Evolutionary conservation across 1,140 invertebrate species (phyloP).

Genomic region (Drosophila mayri): DNA sequence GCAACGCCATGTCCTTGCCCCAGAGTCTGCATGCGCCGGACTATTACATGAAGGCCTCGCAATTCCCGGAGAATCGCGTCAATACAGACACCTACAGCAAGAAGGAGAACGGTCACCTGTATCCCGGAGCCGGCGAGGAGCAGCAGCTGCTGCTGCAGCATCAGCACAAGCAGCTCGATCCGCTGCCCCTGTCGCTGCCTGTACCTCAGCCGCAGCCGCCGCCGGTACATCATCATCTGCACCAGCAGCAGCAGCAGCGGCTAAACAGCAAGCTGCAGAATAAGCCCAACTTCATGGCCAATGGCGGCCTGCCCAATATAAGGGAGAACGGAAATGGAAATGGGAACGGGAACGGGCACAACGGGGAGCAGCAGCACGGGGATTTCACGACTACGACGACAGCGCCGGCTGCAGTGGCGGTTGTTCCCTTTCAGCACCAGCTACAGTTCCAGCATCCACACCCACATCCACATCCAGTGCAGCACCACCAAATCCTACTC

Average conservation of each 20-base stretch:
- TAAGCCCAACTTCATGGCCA: constrained; percentile 73
- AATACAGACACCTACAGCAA: constrained; percentile 80
- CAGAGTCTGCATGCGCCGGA: constrained; percentile 70
- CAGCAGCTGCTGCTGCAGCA: constrained; percentile 71
- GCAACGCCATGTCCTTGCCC: constrained; percentile 72
- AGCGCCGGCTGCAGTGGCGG: constrained; percentile 48
- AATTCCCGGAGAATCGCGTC: constrained; percentile 77
- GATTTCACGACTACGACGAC: constrained; percentile 9
- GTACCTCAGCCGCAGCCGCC: constrained; percentile 43
- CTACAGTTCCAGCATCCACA: constrained; percentile 36
- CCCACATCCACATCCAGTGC: constrained; percentile 16
- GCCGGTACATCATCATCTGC: constrained; percentile 63
- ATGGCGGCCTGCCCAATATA: constrained; percentile 78
- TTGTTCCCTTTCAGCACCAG: constrained; percentile 37
- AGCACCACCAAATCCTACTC: constrained; percentile 48
- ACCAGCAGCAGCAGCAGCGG: constrained; percentile 78
- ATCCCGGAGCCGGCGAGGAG: constrained; percentile 60
- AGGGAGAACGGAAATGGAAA: constrained; percentile 70
- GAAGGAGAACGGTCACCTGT: constrained; percentile 73
- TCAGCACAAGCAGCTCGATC: constrained; percentile 62
- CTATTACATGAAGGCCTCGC: constrained; percentile 79
- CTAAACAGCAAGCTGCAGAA: constrained; percentile 79
- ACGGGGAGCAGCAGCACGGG: constrained; percentile 12
- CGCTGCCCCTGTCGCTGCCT: constrained; percentile 40
- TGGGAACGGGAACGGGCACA: constrained; percentile 28